Conservation (phyloP, 2,888 invertebrate genomes). For the Candidula unifasciata region DNA sequence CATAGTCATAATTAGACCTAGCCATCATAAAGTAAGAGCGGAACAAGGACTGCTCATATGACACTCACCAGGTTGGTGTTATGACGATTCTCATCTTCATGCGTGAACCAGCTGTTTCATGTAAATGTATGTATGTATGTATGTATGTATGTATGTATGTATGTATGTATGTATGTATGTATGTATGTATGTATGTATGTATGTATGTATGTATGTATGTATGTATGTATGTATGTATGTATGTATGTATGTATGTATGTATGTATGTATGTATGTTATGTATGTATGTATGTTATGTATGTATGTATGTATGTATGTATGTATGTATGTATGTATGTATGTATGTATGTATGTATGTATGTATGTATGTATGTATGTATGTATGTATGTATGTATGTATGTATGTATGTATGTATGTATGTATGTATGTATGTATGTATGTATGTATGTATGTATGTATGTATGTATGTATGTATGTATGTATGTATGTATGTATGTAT, state of each 20-base stretch:
- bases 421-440: too few relatives aligned
- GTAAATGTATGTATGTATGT: constrained; percentile 1
- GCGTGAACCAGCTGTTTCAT: too few relatives aligned
- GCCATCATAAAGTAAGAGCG: too few relatives aligned
- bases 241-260: constrained; percentile 21
- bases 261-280: constrained; percentile 9
- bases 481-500: constrained; percentile 5
- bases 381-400: too few relatives aligned
- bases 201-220: constrained; percentile 7
- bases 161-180: constrained; percentile 21
- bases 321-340: constrained; percentile 21
- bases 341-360: constrained; percentile 16
- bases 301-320: constrained; percentile 15
- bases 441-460: too few relatives aligned
- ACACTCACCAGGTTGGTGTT: too few relatives aligned
- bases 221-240: not conserved
- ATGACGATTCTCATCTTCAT: too few relatives aligned
- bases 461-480: too few relatives aligned
- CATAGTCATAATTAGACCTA: too few relatives aligned
- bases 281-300: constrained; percentile 21
- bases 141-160: constrained; percentile 11
- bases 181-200: constrained; percentile 17
- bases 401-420: too few relatives aligned
- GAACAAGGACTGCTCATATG: too few relatives aligned
- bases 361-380: constrained; percentile 11